Evolutionary conservation across 2,113 vertebrate species (phyloP).

Genomic region (Pica pica): DNA sequence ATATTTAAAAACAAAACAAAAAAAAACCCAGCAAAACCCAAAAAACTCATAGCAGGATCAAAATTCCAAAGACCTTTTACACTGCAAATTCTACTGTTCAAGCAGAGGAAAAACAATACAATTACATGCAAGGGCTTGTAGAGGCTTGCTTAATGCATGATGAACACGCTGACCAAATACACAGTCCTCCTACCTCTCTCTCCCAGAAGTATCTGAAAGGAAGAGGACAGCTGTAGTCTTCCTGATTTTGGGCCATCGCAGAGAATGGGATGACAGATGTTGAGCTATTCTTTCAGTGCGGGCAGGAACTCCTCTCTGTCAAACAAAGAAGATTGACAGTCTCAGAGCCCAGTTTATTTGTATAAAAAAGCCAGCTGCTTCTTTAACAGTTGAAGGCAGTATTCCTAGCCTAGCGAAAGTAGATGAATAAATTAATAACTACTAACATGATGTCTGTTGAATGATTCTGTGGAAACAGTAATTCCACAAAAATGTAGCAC

Average conservation of each 20-base stretch:
- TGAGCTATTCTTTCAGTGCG: constrained; percentile 70
- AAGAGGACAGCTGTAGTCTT: constrained; percentile 75
- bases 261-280: constrained; percentile 81
- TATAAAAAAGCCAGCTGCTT: constrained; percentile 76
- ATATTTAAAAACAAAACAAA: neutral
- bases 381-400: constrained; percentile 59
- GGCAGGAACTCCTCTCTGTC: constrained; percentile 68
- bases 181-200: constrained; percentile 55
- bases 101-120: constrained; percentile 43
- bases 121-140: constrained; percentile 58
- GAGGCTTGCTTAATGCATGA: constrained; percentile 49
- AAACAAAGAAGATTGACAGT: constrained; percentile 77
- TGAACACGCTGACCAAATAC: constrained; percentile 55
- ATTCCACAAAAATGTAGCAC: neutral
- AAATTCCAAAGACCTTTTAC: constrained; percentile 47
- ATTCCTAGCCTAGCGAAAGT: constrained; percentile 38
- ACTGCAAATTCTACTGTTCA: constrained; percentile 50
- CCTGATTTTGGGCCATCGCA: constrained; percentile 67
- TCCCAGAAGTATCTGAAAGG: constrained; percentile 71
- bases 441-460: constrained; percentile 33
- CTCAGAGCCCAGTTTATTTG: constrained; percentile 71
- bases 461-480: constrained; percentile 30
- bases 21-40: neutral
- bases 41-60: neutral
- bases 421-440: constrained; percentile 58